Percentiles rank a stretch among this genome's conserved stretches.
Evolutionary conservation across 64 coral and sea anemone species (phyloP).

Genomic region (Dendrophyllia cribrosa): DNA sequence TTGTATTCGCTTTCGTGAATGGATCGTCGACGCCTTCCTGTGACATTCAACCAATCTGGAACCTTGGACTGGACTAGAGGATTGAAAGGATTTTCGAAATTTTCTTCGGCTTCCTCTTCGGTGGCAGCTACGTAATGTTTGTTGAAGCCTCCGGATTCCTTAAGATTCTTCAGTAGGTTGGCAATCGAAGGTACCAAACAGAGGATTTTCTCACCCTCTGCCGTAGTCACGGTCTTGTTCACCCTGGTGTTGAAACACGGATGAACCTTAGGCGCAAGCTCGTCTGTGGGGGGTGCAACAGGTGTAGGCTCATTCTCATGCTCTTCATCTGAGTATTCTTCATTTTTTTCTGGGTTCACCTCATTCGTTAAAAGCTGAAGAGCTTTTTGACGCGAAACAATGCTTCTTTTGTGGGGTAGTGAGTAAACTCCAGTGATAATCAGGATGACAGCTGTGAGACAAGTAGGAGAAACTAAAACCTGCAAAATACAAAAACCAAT

Average conservation of each 20-base stretch:
- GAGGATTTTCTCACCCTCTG: constrained; percentile 23
- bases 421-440: no score
- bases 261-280: neutral
- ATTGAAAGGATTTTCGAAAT: constrained; percentile 40
- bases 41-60: neutral
- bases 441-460: no score
- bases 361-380: no score
- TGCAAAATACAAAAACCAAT: no score
- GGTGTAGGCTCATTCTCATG: no score
- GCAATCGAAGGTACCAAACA: constrained; percentile 46
- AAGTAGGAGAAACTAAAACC: neutral
- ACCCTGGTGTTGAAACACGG: constrained; percentile 12
- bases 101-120: constrained; percentile 5
- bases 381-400: no score
- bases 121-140: constrained; percentile 49
- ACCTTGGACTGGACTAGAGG: neutral
- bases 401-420: no score
- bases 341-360: no score
- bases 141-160: constrained; percentile 54
- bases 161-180: constrained; percentile 15
- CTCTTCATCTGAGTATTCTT: no score
- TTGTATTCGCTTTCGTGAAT: neutral
- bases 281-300: no score
- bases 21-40: neutral
- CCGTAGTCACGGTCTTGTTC: constrained; percentile 23